Percentiles rank a stretch among this genome's conserved stretches.
These are phyloP conservation scores for Ceyx cyanopectus DNA, from an alignment of 2,113 vertebrate genomes.

Conservation along the genomic window DNA sequence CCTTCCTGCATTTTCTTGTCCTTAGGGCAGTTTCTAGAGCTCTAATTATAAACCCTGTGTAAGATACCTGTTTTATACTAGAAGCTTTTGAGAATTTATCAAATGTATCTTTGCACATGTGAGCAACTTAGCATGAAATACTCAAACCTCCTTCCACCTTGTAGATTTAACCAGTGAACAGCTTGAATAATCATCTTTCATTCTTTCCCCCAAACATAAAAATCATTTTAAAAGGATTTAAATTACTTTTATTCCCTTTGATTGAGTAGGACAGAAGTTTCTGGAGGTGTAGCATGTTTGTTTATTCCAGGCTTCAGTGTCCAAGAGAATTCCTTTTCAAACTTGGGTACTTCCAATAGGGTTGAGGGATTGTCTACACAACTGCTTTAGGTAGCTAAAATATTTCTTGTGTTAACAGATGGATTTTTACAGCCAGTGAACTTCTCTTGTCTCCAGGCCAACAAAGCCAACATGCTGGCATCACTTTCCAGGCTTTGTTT, in stretches of 20 bases:
- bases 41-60: background rate
- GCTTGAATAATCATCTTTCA: background rate
- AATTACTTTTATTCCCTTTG: background rate
- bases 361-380: no score
- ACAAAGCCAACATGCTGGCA: background rate
- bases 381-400: background rate
- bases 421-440: background rate
- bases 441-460: background rate
- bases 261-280: background rate
- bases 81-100: background rate
- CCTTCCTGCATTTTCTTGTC: background rate
- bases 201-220: background rate
- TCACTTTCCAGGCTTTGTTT: background rate
- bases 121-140: background rate
- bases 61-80: background rate
- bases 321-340: background rate
- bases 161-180: background rate
- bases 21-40: background rate
- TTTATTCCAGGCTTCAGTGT: background rate
- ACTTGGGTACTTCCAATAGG: background rate
- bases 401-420: background rate
- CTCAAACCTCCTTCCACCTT: background rate
- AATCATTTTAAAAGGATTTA: background rate
- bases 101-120: background rate
- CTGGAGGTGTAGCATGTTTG: background rate